Conservation (phyloP, 1,140 invertebrate genomes). For the Achroia grisella region DNA sequence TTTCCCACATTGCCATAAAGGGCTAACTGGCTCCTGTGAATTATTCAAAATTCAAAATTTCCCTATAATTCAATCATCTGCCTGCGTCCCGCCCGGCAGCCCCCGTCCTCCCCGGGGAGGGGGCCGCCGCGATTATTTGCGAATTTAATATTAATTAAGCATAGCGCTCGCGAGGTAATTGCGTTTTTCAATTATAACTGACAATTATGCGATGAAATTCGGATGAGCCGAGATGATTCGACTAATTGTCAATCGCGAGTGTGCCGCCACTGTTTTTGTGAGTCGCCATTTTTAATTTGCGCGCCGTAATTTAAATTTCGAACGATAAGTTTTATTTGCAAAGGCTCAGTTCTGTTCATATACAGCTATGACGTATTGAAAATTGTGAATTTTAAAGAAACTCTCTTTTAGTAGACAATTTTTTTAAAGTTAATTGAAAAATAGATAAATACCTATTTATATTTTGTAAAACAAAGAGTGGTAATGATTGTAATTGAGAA, state of each 20-base stretch:
- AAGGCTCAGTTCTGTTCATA: no score
- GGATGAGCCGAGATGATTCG: constrained; percentile 52
- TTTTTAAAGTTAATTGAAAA: no score
- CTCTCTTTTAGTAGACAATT: no score
- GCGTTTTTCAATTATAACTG: constrained; percentile 70
- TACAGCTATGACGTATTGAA: no score
- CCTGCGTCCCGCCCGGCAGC: constrained; percentile 15
- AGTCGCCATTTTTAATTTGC: not conserved
- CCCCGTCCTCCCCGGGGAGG: constrained; percentile 27
- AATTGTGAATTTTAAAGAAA: no score
- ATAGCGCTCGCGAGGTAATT: constrained; percentile 56
- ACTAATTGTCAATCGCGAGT: constrained; percentile 43
- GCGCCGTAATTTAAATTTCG: no score
- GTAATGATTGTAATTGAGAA: no score
- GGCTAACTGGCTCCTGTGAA: constrained; percentile 49
- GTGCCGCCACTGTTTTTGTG: constrained; percentile 16
- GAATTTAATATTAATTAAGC: constrained; percentile 71
- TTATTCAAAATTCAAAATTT: constrained; percentile 70
- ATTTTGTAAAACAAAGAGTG: no score
- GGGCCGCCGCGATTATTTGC: constrained; percentile 55
- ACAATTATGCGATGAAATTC: constrained; percentile 66
- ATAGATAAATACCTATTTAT: no score
- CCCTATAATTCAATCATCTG: constrained; percentile 63
- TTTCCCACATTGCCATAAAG: constrained; percentile 31
- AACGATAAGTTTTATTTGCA: no score